Base-by-base conservation (phyloP, 1,140 invertebrate genomes). In the Rhopalosiphum maidis region DNA sequence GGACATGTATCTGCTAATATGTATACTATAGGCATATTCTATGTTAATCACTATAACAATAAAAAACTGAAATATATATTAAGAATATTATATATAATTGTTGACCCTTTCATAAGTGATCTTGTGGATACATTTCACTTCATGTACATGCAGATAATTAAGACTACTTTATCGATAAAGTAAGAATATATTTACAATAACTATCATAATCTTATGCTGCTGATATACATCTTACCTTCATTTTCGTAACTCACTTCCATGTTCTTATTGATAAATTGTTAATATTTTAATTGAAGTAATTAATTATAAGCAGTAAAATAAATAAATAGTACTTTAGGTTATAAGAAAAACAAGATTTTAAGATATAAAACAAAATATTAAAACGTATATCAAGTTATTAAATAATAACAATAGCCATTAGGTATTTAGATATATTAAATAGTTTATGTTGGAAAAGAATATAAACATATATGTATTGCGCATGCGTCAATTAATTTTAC, bases 211-310 rank as follows among this genome's bases (percentile, higher is more conserved):
- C 6, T 51, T 51, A 48, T n/a, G 15, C 8, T 21, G 30, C 18
- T 48, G 43, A n/a, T n/a, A n/a, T 35, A 43, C 2, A 30, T 43
- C 54, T 90, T 90, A 90, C 89, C 89, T 68, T 90, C 89, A 68
- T 90, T 90, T 68, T 90, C 89, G n/a, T 90, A 90, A 60, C 25
- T 90, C 25, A 90, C 55, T 90, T 90, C 89, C 89, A 90, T 90
- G 55, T 43, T 90, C 37, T 15, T 37, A 89, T 18, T 23, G 25
- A 9, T n/a, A 51, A 23, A 55, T 43, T 41, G 4, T 46, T 54
- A 18, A 77, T n/a, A 11, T 35, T 89, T 89, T 37, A 0, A 15
- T 37, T 11, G 3, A 23, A 51, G 18, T 6, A 89, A 54, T 51
- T 88, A 21, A 48, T 30, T 43, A 30, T 30, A 46, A 23, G 25